phyloP scores from a whole-genome alignment of 2,888 invertebrate genomes.

The Troides oblongomaculatus region DNA sequence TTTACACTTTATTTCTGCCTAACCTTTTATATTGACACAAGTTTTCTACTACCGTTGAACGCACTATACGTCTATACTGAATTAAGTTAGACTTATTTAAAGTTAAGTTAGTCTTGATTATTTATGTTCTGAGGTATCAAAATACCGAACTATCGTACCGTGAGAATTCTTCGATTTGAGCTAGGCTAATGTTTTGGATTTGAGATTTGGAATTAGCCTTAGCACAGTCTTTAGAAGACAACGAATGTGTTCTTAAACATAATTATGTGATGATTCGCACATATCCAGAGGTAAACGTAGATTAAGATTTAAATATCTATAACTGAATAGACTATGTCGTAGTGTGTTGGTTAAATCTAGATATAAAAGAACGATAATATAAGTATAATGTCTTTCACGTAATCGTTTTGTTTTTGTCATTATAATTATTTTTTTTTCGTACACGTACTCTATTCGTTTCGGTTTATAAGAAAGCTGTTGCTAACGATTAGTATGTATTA shows the following conservation, averaged over 20 bases:
- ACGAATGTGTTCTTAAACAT: not conserved
- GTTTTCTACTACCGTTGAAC: not conserved
- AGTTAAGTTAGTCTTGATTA: not conserved
- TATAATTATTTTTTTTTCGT: not conserved
- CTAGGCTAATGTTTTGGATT: not conserved
- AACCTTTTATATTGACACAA: conserved; percentile 20
- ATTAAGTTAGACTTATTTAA: too few species aligned
- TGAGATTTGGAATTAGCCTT: not conserved
- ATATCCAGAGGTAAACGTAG: too few species aligned
- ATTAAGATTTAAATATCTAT: too few species aligned
- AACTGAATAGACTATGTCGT: too few species aligned
- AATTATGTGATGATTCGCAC: not conserved
- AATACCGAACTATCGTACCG: not conserved
- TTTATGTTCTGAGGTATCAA: not conserved
- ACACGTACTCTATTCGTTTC: not conserved
- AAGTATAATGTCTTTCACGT: not conserved
- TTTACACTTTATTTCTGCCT: conserved; percentile 33
- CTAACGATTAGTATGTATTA: not conserved
- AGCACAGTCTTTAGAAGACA: not conserved
- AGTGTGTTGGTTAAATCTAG: too few species aligned
- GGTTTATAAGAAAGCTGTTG: not conserved
- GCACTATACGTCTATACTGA: not conserved
- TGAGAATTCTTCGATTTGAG: not conserved
- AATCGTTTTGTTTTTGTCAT: not conserved
- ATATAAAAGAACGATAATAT: too few species aligned